phyloP scores from a whole-genome alignment of 2,797 vertebrate species.

The Rhabdophis nuchalis region DNA sequence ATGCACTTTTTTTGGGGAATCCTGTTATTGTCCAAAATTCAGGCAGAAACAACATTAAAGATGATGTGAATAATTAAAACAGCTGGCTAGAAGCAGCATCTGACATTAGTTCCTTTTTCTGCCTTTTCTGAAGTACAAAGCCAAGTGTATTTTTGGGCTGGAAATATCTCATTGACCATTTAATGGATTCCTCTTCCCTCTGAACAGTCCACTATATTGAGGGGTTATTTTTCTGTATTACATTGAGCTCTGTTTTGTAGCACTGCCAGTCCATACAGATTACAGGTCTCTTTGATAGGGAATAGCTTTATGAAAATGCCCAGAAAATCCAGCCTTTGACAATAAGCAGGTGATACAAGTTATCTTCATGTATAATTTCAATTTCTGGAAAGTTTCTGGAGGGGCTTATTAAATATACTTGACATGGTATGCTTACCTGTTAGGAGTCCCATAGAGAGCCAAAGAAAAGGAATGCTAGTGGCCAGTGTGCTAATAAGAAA shows the following conservation, averaged over 20 bases:
- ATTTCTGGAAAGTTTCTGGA: neutral
- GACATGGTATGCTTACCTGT: slow-evolving; percentile 76
- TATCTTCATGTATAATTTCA: neutral
- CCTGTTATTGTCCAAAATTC: neutral
- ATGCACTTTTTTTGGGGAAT: neutral
- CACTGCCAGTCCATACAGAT: neutral
- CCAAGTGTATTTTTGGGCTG: neutral
- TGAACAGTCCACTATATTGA: neutral
- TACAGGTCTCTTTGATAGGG: neutral
- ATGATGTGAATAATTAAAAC: neutral
- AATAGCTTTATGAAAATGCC: neutral
- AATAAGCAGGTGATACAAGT: neutral
- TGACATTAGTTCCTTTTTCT: neutral
- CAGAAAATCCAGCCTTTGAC: neutral
- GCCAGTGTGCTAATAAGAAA: slow-evolving; percentile 87
- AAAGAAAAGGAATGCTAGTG: slow-evolving; percentile 81
- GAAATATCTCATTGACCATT: neutral
- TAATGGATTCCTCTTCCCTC: neutral
- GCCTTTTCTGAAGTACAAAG: neutral
- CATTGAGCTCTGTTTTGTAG: neutral
- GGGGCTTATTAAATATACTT: accelerated
- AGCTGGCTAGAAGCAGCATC: neutral
- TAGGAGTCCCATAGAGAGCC: slow-evolving; percentile 87
- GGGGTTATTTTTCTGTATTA: neutral
- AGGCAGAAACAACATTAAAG: neutral